Percentiles rank a stretch among this genome's conserved stretches.
Evolutionary conservation across 1,140 invertebrate genomes (phyloP).

Genomic region (Drosophila micromelanica): DNA sequence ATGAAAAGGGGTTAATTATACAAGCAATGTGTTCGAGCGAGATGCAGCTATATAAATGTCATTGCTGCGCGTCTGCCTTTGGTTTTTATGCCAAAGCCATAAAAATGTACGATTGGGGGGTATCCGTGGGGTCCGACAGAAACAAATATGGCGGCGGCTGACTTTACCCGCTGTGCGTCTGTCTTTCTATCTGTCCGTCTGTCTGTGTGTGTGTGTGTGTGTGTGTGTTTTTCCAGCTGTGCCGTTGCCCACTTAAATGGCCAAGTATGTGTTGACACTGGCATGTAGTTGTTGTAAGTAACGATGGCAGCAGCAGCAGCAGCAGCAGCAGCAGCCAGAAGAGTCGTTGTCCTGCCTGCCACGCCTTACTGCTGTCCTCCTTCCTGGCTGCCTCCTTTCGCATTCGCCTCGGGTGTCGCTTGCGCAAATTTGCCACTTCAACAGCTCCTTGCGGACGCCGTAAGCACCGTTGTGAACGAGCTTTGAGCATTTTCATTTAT

Average conservation of each 20-base stretch:
- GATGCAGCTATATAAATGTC: conserved; percentile 42
- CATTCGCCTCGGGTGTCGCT: conserved; percentile 70
- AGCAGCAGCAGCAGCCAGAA: conserved; percentile 13
- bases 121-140: conserved; percentile 11
- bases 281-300: conserved; percentile 84
- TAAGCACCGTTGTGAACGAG: conserved; percentile 84
- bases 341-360: conserved; percentile 52
- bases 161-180: conserved; percentile 7
- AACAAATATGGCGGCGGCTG: conserved; percentile 73
- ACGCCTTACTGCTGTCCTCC: background rate
- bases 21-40: conserved; percentile 25
- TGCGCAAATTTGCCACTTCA: conserved; percentile 84
- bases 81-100: conserved; percentile 71
- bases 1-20: conserved; percentile 75
- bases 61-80: conserved; percentile 51
- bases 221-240: conserved; percentile 29
- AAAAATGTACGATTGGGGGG: conserved; percentile 40
- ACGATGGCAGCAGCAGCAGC: conserved; percentile 60
- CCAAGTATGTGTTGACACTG: conserved; percentile 84
- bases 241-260: conserved; percentile 78
- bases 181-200: background rate
- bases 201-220: conserved; percentile 17
- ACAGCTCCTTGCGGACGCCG: conserved; percentile 84
- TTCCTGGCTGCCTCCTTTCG: background rate
- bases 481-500: conserved; percentile 84